Base-by-base conservation (phyloP, 2,797 vertebrate genomes). In the Sebastiscus tertius region DNA sequence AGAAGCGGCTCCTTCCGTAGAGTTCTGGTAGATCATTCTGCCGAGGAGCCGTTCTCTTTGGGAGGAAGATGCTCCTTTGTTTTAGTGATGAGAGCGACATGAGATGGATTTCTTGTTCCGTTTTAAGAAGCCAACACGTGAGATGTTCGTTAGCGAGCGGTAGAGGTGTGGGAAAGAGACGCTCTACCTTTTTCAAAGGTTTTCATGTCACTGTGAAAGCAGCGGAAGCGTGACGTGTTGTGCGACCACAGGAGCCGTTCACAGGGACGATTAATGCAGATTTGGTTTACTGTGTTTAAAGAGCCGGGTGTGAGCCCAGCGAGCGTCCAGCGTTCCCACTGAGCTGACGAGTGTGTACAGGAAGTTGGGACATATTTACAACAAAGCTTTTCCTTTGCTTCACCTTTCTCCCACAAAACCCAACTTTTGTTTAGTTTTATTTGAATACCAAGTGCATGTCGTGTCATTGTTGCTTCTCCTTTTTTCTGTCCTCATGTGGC, bases 291-390 rank as follows among this genome's bases (percentile, higher is more conserved):
- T 56, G 16, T 18, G 52, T 78, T 58, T 59, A 20, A 75, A 61
- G 64, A 75, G 59, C 34, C 62, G 27, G 66, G 55, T 74, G 9
- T 16, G 39, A 61, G 69, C 66, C 27, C 16, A 39, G 56, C 79
- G 65, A 59, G 77, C 61, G 76, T 69, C 62, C 67, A 13, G 71
- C 75, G 42, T 82, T 80, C 49, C 66, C 54, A 64, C 79, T 52
- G 75, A 71, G 46, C 72, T 71, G 10, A 78, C 55, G 76, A 61
- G 68, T 27, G 80, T 88, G 75, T 77, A 87, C 81, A 84, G 86
- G 71, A 39, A 49, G 59, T 64, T 42, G 55, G 80, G 67, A 55
- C 70, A 67, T 36, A 36, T 84, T 62, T 66, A 34, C 34, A 24
- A 26, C 65, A 49, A 60, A 75, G 20, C 66, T 64, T 81, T 72